Conservation (phyloP, 2,888 invertebrate genomes). For the Dorcus parallelipipedus region DNA sequence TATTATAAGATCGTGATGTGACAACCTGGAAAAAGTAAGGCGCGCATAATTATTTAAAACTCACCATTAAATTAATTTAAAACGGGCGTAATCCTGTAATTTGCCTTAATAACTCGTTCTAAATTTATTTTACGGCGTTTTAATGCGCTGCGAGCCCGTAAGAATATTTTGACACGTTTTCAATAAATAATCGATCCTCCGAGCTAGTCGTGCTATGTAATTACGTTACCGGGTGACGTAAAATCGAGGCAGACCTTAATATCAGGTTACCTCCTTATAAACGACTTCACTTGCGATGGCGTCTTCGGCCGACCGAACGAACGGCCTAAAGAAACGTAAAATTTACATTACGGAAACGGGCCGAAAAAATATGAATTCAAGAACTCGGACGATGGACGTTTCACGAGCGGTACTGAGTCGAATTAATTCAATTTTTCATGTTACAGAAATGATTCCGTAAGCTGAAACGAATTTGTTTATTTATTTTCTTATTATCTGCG, state of each 20-base stretch:
- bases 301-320: no score
- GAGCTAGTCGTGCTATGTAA: neutral
- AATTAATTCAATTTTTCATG: no score
- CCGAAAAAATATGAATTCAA: no score
- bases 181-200: conserved; percentile 3
- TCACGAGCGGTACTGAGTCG: no score
- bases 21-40: no score
- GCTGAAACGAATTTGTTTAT: no score
- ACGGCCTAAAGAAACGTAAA: no score
- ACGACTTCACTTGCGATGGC: neutral
- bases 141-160: neutral
- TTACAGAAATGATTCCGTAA: no score
- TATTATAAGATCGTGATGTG: no score
- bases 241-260: conserved; percentile 1
- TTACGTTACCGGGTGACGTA: conserved; percentile 2
- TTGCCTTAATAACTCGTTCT: neutral
- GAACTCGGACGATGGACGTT: no score
- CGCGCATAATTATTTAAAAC: neutral
- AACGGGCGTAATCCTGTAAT: neutral
- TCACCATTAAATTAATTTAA: neutral
- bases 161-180: conserved; percentile 2
- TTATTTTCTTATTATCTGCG: no score
- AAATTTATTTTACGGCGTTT: neutral
- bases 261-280: neutral
- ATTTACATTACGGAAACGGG: no score